Conservation (phyloP, 2,113 vertebrate genomes). For the Clinocottus analis region DNA sequence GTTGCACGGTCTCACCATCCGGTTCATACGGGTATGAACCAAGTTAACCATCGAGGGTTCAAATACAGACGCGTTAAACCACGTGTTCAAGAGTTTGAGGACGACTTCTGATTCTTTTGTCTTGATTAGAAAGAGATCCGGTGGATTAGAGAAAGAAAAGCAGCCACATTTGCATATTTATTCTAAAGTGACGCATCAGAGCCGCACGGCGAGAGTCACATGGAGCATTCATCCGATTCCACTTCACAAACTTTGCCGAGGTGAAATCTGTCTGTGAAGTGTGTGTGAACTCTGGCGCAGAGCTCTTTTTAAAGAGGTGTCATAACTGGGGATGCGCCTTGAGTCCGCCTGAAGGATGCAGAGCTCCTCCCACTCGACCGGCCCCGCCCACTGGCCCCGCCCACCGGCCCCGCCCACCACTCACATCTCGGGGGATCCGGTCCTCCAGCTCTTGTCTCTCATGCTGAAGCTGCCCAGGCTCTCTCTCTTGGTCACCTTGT, state of each 20-base stretch:
- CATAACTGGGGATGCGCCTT: no score
- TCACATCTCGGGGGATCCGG: slow-evolving; percentile 93
- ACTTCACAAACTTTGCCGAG: slow-evolving; percentile 20
- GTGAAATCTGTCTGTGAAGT: slow-evolving; percentile 15
- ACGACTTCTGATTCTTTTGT: neutral
- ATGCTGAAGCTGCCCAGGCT: slow-evolving; percentile 89
- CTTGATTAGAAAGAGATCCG: neutral
- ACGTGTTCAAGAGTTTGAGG: neutral
- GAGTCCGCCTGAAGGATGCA: no score
- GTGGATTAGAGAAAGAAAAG: slow-evolving; percentile 1
- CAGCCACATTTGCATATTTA: neutral
- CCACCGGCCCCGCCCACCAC: no score
- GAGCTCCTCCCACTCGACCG: no score
- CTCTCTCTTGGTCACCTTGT: slow-evolving; percentile 89
- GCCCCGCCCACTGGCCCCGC: no score
- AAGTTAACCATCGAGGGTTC: neutral
- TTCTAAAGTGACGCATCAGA: neutral
- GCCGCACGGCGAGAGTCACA: neutral
- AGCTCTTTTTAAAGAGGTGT: slow-evolving; percentile 37
- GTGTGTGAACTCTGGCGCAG: slow-evolving; percentile 40
- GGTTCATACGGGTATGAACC: neutral
- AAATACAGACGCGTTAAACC: slow-evolving; percentile 1
- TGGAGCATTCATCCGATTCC: neutral
- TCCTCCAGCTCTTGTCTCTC: slow-evolving; percentile 93
- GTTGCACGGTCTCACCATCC: neutral